Evolutionary conservation across 37 sponge, comb jelly and placozoan species (phyloP), one percentile per base, ranked within the genome.

Genomic region (Eunapius fragilis): DNA sequence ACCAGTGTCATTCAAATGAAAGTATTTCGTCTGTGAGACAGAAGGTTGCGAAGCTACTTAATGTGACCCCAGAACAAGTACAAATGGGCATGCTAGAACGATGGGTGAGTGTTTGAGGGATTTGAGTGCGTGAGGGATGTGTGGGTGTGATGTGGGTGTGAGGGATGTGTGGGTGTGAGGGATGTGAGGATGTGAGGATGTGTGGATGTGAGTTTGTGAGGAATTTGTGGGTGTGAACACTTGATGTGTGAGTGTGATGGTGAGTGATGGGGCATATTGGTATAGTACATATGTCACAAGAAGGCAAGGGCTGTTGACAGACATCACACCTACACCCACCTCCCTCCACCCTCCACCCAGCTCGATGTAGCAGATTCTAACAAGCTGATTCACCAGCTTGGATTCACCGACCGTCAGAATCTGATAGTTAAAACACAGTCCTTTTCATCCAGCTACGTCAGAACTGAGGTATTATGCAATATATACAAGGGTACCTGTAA

Each of bases 1-100:
- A 77, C 10, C 48, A 88, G 85, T 89, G 90, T 77, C 92, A 93
- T 70, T 81, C 86, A 76, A 96, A 96, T 73, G 97, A 96, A 85
- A 91, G 81, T 72, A 71, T 95, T 41, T 50, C 68, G 36, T 94
- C 95, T 72, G 69, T 96, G 41, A 87, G 92, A 31, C 80, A 87
- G 34, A 88, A 85, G 70, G 67, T 96, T 38, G 92, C 92, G 23
- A 69, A 72, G 73, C 23, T 47, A 34, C 76, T 96, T 38, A 87
- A 75, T 49, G 49, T 84, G 24, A 68, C 87, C 31, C 68, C 74
- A 13, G 94, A 96, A 0, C 91, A 91, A 25, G 36, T 96, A 0
- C 94, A 91, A 49, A 79, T 96, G 12, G 91, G 85, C 27, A 72
- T 76, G 0, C 34, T 75, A 23, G 95, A 94, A 37, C 85, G 78